These are phyloP conservation scores for Acanthiza pusilla DNA, from an alignment of 2,797 vertebrate species.

Conservation along the genomic window DNA sequence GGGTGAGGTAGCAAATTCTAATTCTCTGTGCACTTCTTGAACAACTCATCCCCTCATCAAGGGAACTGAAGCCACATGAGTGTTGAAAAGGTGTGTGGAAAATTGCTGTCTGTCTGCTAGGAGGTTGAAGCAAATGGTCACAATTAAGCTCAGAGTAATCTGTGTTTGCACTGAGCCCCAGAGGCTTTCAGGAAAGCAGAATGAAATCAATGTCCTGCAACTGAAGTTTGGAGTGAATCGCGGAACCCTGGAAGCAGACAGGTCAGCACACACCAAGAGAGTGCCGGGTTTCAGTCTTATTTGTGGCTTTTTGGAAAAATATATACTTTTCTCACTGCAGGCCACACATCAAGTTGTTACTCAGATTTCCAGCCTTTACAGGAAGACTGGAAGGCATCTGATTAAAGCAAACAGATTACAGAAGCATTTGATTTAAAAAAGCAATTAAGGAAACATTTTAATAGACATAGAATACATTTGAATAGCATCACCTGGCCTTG, in stretches of 20 bases:
- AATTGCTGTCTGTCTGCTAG: background rate
- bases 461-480: background rate
- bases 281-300: background rate
- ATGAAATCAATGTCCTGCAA: background rate
- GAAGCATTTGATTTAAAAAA: background rate
- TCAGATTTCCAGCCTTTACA: background rate
- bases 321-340: background rate
- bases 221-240: background rate
- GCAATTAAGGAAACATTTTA: background rate
- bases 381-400: background rate
- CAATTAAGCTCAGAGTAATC: background rate
- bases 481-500: background rate
- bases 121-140: background rate
- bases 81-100: background rate
- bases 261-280: background rate
- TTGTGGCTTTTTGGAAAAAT: background rate
- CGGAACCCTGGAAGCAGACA: background rate
- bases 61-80: background rate
- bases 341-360: background rate
- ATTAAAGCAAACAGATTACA: background rate
- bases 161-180: background rate
- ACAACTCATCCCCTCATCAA: background rate
- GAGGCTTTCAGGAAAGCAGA: background rate
- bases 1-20: background rate
- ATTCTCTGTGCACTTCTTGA: background rate